Conservation (phyloP, 1,140 invertebrate genomes). For the Nylanderia fulva region DNA sequence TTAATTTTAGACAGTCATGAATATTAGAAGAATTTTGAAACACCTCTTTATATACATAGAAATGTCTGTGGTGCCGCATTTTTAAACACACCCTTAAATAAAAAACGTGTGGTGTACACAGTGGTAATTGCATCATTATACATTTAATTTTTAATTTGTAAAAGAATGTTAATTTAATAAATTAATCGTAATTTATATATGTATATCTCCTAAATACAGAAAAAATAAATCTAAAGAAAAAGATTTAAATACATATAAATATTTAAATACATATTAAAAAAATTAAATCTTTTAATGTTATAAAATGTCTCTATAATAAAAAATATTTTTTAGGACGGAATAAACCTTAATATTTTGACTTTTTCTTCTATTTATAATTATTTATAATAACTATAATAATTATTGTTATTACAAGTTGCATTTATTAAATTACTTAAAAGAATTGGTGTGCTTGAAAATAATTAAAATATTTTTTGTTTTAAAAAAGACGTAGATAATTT, state of each 20-base stretch:
- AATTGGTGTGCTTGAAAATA: too few relatives aligned
- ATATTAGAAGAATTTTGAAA: conserved; percentile 6
- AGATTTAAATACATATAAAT: too few relatives aligned
- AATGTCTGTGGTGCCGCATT: background rate
- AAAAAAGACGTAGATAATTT: too few relatives aligned
- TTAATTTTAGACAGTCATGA: conserved; percentile 22
- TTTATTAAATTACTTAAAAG: too few relatives aligned
- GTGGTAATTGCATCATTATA: background rate
- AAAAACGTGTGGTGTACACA: background rate
- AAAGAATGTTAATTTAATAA: background rate
- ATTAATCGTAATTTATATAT: background rate
- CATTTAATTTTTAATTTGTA: conserved; percentile 13
- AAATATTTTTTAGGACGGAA: background rate
- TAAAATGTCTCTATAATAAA: background rate
- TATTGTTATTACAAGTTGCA: too few relatives aligned
- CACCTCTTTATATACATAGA: background rate
- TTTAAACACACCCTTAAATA: background rate
- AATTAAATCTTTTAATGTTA: background rate
- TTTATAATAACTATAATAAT: too few relatives aligned
- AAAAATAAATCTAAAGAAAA: background rate
- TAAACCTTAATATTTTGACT: too few relatives aligned
- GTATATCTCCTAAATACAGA: background rate
- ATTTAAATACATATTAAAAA: background rate
- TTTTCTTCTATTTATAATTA: too few relatives aligned
- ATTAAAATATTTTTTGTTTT: too few relatives aligned